Evolutionary conservation across 2,888 invertebrate species (phyloP).

Genomic region (Heliothis peltigera): DNA sequence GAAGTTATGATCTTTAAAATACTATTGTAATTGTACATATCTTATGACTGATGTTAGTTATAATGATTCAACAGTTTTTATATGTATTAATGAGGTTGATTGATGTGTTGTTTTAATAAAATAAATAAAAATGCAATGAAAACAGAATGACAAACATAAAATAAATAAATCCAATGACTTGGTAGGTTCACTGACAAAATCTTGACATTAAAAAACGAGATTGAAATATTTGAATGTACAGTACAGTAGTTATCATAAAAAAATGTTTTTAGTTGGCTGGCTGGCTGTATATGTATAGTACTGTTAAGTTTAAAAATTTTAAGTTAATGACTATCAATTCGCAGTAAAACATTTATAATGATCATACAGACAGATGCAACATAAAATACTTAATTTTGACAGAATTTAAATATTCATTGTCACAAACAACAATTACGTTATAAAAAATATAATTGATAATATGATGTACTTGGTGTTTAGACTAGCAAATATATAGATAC

Average conservation of each 20-base stretch:
- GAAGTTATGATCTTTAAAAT: slow-evolving; percentile 21
- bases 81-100: slow-evolving; percentile 9
- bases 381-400: background rate
- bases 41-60: slow-evolving; percentile 15
- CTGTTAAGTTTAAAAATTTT: too few species aligned
- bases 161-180: slow-evolving; percentile 10
- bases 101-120: slow-evolving; percentile 28
- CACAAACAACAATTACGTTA: slow-evolving; percentile 17
- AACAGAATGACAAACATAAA: slow-evolving; percentile 48
- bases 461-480: background rate
- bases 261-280: slow-evolving; percentile 26
- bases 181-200: slow-evolving; percentile 34
- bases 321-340: slow-evolving; percentile 7
- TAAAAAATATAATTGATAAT: slow-evolving; percentile 3
- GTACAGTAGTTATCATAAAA: slow-evolving; percentile 31
- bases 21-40: slow-evolving; percentile 16
- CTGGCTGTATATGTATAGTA: slow-evolving; percentile 26
- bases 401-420: slow-evolving; percentile 28
- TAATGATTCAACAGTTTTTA: slow-evolving; percentile 17
- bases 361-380: slow-evolving; percentile 13
- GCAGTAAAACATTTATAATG: slow-evolving; percentile 29
- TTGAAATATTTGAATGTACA: slow-evolving; percentile 21
- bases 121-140: slow-evolving; percentile 47
- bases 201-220: slow-evolving; percentile 14
- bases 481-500: background rate